Evolutionary conservation across 2,888 invertebrate genomes (phyloP).

Genomic region (Pristionchus maxplancki): DNA sequence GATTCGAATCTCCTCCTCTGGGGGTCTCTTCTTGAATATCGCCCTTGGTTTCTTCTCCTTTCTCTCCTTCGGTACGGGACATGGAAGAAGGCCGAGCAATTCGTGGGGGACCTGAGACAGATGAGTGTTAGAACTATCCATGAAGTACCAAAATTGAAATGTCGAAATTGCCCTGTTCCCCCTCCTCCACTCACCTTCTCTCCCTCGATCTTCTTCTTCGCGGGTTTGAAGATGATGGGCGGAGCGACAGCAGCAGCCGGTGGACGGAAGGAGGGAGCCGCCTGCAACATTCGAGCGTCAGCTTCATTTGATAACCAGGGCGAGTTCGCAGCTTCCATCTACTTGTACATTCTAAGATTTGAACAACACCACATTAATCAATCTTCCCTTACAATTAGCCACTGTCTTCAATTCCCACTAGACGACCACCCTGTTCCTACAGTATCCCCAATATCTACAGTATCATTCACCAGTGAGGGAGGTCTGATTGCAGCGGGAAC

Average conservation of each 20-base stretch:
- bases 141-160: too few species aligned
- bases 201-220: not conserved
- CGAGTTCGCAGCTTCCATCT: too few species aligned
- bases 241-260: not conserved
- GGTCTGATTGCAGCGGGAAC: too few species aligned
- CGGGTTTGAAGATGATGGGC: not conserved
- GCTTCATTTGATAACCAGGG: not conserved
- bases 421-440: too few species aligned
- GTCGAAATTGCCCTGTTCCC: not conserved
- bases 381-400: too few species aligned
- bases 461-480: too few species aligned
- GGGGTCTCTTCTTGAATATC: conserved; percentile 47
- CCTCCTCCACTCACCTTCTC: not conserved
- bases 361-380: too few species aligned
- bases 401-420: too few species aligned
- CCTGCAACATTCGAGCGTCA: not conserved
- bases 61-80: not conserved
- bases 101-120: not conserved
- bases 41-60: conserved; percentile 14
- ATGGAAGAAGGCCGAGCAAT: not conserved
- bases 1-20: conserved; percentile 52
- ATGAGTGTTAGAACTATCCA: too few species aligned
- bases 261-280: not conserved
- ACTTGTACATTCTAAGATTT: too few species aligned
- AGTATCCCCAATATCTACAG: too few species aligned